Base-by-base conservation (phyloP, 2,797 vertebrate genomes). In the Stomatorhinus walkeri region DNA sequence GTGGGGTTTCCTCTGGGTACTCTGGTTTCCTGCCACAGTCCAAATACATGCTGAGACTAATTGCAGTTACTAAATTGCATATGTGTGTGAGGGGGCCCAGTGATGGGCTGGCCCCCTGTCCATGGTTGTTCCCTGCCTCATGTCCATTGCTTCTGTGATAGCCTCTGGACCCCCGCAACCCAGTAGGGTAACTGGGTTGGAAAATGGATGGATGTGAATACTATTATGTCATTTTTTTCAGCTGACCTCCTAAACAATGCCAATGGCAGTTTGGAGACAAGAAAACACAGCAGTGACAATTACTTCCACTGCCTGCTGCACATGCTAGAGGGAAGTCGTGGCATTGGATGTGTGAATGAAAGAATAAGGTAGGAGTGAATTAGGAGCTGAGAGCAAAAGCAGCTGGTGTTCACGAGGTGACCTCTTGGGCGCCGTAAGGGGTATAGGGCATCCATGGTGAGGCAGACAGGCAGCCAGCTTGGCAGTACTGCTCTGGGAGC, bases 331-430 rank as follows among this genome's bases (percentile, higher is more conserved):
- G 36, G 84, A 52, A 85, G 14, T 28, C 4, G 19, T 8, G 22
- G 22, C 48, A 24, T 7, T 5, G 22, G 46, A 86, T 32, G 81
- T 22, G 56, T 59, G 88, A 89, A 85, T 68, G 81, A 51, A 52
- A 36, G 56, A 49, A 24, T 16, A 48, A 36, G 59, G 24, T n/a
- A 51, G 54, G 9, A 24, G 36, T 8, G 24, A 59, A 68, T 84
- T 32, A 43, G 56, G 88, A 85, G 22, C 8, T 24, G 76, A 83
- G 12, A 43, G 36, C 48, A n/a, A 28, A 81, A 76, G 88, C 79
- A 85, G 79, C 81, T 68, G 88, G 88, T 40, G 43, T 64, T 88
- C 54, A 4, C 1, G 22, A 54, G 88, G 56, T 56, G 72, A 88
- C 49, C 72, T 81, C 87, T 54, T 24, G 49, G 87, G 72, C 87